Evolutionary conservation across 2,113 vertebrate genomes (phyloP).

Genomic region (Puffinus mauretanicus): DNA sequence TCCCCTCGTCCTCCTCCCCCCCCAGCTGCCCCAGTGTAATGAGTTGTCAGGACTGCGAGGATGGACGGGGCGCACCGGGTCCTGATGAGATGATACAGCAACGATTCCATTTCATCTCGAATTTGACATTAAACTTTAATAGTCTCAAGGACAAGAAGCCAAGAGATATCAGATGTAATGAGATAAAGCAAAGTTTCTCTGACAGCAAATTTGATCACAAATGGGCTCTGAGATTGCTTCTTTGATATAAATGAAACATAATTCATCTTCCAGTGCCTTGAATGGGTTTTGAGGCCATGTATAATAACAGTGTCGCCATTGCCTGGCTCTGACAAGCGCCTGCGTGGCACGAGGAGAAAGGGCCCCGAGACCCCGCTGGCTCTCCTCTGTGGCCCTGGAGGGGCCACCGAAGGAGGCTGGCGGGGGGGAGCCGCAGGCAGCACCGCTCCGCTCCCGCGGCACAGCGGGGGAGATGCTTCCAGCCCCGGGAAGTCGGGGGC

Average conservation of each 20-base stretch:
- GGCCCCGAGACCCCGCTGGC: background rate
- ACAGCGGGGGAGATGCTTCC: background rate
- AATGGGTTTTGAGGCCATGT: conserved; percentile 72
- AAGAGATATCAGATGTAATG: conserved; percentile 83
- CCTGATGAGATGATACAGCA: conserved; percentile 80
- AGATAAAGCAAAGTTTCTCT: conserved; percentile 85
- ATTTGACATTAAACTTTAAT: conserved; percentile 85
- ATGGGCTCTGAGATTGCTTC: conserved; percentile 83
- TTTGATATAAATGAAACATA: conserved; percentile 86
- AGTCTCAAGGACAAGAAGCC: conserved; percentile 84
- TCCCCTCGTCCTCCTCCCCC: background rate
- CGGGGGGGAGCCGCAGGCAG: background rate
- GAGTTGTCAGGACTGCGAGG: conserved; percentile 74
- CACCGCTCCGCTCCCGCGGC: background rate
- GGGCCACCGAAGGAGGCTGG: background rate
- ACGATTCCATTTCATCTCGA: conserved; percentile 82
- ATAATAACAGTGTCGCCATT: conserved; percentile 68
- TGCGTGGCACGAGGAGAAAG: background rate
- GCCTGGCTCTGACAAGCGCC: conserved; percentile 65
- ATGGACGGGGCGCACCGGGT: conserved; percentile 65
- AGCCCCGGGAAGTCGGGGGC: background rate
- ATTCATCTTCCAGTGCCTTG: conserved; percentile 79
- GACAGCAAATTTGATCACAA: conserved; percentile 86
- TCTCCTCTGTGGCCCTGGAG: background rate
- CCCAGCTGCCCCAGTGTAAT: conserved; percentile 58